Evolutionary conservation across 2,113 vertebrate species (phyloP).

Genomic region (Zosterops japonicus): DNA sequence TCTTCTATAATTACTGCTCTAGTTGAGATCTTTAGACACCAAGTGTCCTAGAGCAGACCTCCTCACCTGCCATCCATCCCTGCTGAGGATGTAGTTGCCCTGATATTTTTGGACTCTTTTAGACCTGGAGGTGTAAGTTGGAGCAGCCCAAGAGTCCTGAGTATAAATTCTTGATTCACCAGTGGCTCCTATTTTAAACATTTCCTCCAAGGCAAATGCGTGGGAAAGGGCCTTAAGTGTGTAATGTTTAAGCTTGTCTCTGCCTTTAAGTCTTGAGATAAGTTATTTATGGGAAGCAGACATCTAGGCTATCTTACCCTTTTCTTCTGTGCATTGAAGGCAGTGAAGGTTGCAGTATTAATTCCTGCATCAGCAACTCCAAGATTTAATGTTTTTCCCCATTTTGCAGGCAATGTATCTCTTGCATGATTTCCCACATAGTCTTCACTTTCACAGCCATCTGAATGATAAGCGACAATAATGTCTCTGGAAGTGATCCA

Average conservation of each 20-base stretch:
- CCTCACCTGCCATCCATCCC: not conserved
- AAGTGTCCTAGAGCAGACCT: not conserved
- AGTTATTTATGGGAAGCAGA: conserved; percentile 55
- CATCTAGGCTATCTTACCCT: conserved; percentile 50
- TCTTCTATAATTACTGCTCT: not conserved
- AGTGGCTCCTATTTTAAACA: not conserved
- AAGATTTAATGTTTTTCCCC: conserved; percentile 60
- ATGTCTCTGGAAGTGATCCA: conserved; percentile 70
- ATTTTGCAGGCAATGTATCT: conserved; percentile 52
- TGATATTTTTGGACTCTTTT: not conserved
- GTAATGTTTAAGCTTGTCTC: conserved; percentile 27
- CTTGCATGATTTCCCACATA: conserved; percentile 57
- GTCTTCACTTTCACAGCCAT: conserved; percentile 59
- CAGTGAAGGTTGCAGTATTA: conserved; percentile 67
- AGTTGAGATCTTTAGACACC: not conserved
- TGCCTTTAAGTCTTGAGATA: conserved; percentile 32
- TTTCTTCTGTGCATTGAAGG: conserved; percentile 43
- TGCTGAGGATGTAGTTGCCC: not conserved
- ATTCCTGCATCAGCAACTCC: conserved; percentile 69
- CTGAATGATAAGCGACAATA: conserved; percentile 70
- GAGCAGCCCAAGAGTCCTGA: not conserved
- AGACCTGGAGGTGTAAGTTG: not conserved
- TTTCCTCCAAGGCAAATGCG: conserved; percentile 25
- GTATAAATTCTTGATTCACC: not conserved
- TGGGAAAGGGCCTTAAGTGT: not conserved